Base-by-base conservation (phyloP, 2,113 vertebrate species). In the Sporophila hypoxantha region DNA sequence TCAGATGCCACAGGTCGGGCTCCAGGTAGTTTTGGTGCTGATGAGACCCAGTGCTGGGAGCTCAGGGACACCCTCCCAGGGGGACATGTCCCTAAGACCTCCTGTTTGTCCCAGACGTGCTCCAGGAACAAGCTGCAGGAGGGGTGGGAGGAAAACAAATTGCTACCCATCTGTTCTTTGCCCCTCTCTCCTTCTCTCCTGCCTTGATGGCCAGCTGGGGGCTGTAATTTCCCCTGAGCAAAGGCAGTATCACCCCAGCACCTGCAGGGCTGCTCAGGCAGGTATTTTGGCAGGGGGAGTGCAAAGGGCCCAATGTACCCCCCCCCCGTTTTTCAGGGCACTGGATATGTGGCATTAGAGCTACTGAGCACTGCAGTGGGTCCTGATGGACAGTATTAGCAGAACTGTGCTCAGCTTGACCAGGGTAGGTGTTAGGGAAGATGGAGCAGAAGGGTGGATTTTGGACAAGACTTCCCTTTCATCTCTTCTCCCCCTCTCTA, bases 361-460 rank as follows among this genome's bases (percentile, higher is more conserved):
- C 47, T 26, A 26, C 32, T 0, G 0, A 79, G 32, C 26, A 42
- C 60, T 23, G 42, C 82, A 32, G 66, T 4, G 4, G 8, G 47
- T 84, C 36, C 61, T 69, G 42, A n/a, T 4, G 27, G 39, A 47
- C 41, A 14, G 16, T 3, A 6, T 30, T 30, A 78, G 61, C 37
- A 29, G 52, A 77, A n/a, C 41, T 3, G 2, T 21, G 44, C 68
- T 91, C 59, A 26, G 20, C 39, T 76, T 37, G 4, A 30, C 46
- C 67, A 34, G 69, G 30, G 57, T 62, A 53, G 76, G 46, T 39
- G 29, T 71, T 77, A 46, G 80, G 46, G 29, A 84, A 76, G 80
- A 87, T 64, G 47, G 64, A 90, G 73, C 77, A 91, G 46, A 81
- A 70, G 56, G 52, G 47, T 76, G 22, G 67, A 67, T 90, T 95